Evolutionary conservation across 2,888 invertebrate genomes (phyloP), one percentile per base, ranked within the genome.

Genomic region (Lymantria dispar): DNA sequence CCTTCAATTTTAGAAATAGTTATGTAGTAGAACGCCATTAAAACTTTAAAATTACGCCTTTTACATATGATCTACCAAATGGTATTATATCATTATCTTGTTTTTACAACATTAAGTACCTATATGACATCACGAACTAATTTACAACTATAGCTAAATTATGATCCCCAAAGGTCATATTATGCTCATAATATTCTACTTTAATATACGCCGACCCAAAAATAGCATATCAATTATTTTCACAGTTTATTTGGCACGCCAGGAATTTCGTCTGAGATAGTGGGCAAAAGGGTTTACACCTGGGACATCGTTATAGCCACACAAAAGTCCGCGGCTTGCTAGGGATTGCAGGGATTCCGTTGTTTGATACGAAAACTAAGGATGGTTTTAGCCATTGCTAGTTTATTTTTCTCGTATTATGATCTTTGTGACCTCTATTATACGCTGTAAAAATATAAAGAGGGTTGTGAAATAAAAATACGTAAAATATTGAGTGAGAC

Each of bases 141-240:
- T 58, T 64, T 60, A 63, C 38, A 56, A 38, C 56, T 53, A 40
- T 46, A 53, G 50, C 45, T 49, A 60, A 62, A 64, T 67, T 45
- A 51, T 38, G 12, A 22, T 55, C 46, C 56, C 65, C 45, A 22
- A 47, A 49, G 50, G 47, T 38, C 45, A 52, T 56, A 56, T 50
- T 46, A 52, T 42, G 31, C 14, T 41, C 48, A 47, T 48, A 56
- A 58, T 56, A 56, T 65, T 56, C 49, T 43, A 43, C 52, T 45
- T 51, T 39, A 56, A 53, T 39, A 40, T 40, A 47, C 44, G 29
- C n/a, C 13, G 30, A 30, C 49, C 58, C 58, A 56, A 58, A 65
- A 58, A 63, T 55, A 49, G 52, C 14, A 54, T 60, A 59, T 68
- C 62, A 66, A 70, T 72, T 66, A 70, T 64, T 69, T 69, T 47